phyloP scores from a whole-genome alignment of 2,113 vertebrate species.

The Cyprinus carpio region DNA sequence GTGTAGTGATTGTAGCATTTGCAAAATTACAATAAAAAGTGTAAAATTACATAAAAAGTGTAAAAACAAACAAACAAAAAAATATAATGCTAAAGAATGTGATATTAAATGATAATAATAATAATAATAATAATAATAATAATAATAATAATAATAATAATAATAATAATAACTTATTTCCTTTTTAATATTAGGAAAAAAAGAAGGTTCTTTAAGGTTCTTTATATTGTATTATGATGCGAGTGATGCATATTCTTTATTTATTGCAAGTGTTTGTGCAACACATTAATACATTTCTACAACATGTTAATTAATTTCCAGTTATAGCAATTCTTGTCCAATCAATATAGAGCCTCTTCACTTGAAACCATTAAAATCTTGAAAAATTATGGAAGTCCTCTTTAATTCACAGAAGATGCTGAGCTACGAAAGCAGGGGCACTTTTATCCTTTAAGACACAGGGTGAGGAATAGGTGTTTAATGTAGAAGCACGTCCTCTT shows the following conservation, averaged over 20 bases:
- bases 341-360: not conserved
- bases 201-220: not conserved
- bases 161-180: not conserved
- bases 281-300: too few species aligned
- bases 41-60: too few species aligned
- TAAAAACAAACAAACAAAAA: too few species aligned
- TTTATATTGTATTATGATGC: too few species aligned
- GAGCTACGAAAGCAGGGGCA: not conserved
- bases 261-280: not conserved
- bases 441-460: conserved; percentile 16
- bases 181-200: not conserved
- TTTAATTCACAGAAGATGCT: conserved; percentile 19
- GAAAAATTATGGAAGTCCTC: not conserved
- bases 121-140: not conserved
- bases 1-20: not conserved
- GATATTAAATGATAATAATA: not conserved
- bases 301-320: not conserved
- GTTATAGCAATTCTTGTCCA: not conserved
- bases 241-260: not conserved
- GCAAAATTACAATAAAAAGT: too few species aligned
- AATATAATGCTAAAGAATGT: too few species aligned
- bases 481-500: conserved; percentile 17
- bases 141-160: not conserved
- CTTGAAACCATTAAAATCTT: not conserved
- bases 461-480: conserved; percentile 37